Conservation (phyloP, 2,797 vertebrate genomes). For the Sebastes miniatus region DNA sequence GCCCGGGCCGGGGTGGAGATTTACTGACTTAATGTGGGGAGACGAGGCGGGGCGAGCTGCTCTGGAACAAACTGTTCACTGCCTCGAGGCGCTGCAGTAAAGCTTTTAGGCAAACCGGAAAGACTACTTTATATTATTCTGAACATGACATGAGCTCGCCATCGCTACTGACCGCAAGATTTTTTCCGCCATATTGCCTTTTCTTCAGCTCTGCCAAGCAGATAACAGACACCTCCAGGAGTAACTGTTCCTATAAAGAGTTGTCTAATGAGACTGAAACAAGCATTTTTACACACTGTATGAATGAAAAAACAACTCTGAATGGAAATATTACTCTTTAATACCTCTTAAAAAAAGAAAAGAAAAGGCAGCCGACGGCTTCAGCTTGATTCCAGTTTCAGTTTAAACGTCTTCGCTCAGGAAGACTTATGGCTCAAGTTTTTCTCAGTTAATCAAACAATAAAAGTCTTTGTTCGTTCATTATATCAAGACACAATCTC, state of each 20-base stretch:
- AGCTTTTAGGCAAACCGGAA: conserved; percentile 19
- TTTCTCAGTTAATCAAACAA: conserved; percentile 26
- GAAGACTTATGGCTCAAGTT: conserved; percentile 58
- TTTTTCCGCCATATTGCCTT: conserved; percentile 11
- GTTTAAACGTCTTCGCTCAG: conserved; percentile 38
- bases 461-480: conserved; percentile 44
- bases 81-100: conserved; percentile 27
- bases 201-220: conserved; percentile 36
- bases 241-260: neutral
- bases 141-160: neutral
- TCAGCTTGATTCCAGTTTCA: conserved; percentile 54
- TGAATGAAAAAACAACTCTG: conserved; percentile 26
- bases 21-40: conserved; percentile 41
- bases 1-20: conserved; percentile 60
- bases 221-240: conserved; percentile 16
- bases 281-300: neutral
- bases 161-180: neutral
- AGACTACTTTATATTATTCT: neutral
- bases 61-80: conserved; percentile 65
- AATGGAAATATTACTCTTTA: conserved; percentile 60
- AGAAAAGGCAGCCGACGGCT: conserved; percentile 64
- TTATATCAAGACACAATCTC: neutral
- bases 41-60: conserved; percentile 45
- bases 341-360: conserved; percentile 54
- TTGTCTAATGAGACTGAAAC: conserved; percentile 19